Evolutionary conservation across 2,888 invertebrate genomes (phyloP), one percentile per base, ranked within the genome.

Genomic region (Phaonia tiefii): DNA sequence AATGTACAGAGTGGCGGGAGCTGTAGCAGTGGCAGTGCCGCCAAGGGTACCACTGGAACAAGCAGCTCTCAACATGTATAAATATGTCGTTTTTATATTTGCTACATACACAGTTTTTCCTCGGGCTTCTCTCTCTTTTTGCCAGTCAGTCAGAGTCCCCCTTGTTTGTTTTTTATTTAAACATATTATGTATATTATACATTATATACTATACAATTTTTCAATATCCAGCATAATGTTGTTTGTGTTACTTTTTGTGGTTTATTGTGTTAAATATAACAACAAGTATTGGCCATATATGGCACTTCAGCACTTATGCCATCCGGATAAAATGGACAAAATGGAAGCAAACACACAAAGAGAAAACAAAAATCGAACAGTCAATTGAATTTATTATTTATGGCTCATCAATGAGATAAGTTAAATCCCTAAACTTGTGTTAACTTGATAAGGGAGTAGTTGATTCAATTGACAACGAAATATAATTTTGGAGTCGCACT

Each of bases 321-420:
- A 39, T 60, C 60, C 15, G 17, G 11, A 15, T 31, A 20, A 39
- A 37, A 20, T 22, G 42, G 42, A 20, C 42, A 20, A 22, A 49
- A 49, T 20, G 20, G 39, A n/a, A 56, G 7, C 54, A 56, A 10
- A 11, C 15, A 49, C 4, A 58, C 31, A 58, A 25, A 46, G 17
- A 13, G 17, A 54, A 56, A 63, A 42, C 7, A 39, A 42, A 39
- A 13, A 31, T 31, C 31, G 31, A 31, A 22, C 26, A 39, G 63
- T 42, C 39, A 63, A 63, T 63, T 63, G 63, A 63, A 39, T 63
- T 63, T 63, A 63, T 39, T 63, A 63, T 63, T 63, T 63, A 63
- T 63, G 37, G 63, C 39, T 17, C 15, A 22, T 22, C 42, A 39
- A 63, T 63, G 42, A 39, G 63, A 63, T 39, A 31, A 39, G 42